Evolutionary conservation across 2,888 invertebrate genomes (phyloP), one percentile per base, ranked within the genome.

Genomic region (Calliscelio sp.): DNA sequence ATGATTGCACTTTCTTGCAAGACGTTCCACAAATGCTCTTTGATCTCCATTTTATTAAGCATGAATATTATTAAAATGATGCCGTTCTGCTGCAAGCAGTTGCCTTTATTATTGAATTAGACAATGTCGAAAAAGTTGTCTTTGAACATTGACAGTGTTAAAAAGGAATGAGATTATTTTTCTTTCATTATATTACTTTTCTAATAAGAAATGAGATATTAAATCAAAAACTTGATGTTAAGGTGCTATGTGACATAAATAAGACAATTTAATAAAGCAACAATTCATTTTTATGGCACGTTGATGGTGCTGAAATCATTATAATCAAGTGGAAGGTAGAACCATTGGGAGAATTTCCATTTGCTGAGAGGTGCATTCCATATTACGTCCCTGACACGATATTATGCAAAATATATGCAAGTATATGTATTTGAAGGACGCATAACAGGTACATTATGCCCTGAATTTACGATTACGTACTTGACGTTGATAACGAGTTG

Each of bases 401-500:
- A 79, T 84, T 84, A 79, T 84, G 79, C 75, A 84, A 80, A 84
- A 80, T 84, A 79, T 78, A 79, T 78, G 74, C 78, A 79, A 83
- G 73, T 79, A 68, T 80, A 74, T 83, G 79, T 75, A 66, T 84
- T 84, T 80, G 84, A 84, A 84, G 84, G 80, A 80, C 84, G 66
- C 53, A 74, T 75, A 84, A 71, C 84, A 84, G 79, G 71, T 84
- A 61, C 79, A 80, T 79, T 80, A 70, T 80, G 74, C 41, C 44
- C 84, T 84, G 74, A 74, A 84, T 84, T 84, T 84, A 84, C 77
- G 80, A 84, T 84, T 71, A 80, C 84, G 80, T 53, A 84, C 61
- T 84, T 80, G 84, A 84, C 84, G 84, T 80, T 80, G 84, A 77
- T 84, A 80, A 84, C 75, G 77, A 84, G 84, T 77, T 81, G 84